phyloP scores from a whole-genome alignment of 2,888 invertebrate species.

The Phortica magna region DNA sequence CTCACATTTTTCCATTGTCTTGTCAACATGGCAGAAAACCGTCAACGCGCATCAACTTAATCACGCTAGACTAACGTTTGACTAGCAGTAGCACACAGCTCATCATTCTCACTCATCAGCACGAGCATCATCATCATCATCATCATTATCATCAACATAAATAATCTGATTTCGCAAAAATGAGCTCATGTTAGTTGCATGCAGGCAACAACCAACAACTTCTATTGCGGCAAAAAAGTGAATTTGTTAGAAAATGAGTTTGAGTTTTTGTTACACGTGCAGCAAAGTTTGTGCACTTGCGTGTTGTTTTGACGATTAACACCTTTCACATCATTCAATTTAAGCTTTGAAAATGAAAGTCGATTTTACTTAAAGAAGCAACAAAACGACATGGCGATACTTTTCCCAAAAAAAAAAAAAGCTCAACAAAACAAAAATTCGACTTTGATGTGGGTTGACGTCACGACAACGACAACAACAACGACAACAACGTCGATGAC shows the following conservation, averaged over 20 bases:
- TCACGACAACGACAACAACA: neutral
- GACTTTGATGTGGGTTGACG: constrained; percentile 11
- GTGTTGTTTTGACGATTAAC: neutral
- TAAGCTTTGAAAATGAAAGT: constrained; percentile 18
- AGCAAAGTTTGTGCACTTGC: neutral
- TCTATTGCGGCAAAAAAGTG: neutral
- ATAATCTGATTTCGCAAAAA: constrained; percentile 33
- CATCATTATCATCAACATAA: constrained; percentile 24
- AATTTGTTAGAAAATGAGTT: constrained; percentile 2
- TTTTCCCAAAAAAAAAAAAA: constrained; percentile 4
- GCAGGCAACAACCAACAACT: neutral
- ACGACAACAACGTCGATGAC: neutral
- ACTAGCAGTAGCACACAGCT: constrained; percentile 9
- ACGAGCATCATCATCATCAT: constrained; percentile 18
- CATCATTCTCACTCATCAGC: constrained; percentile 52
- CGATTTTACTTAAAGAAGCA: neutral
- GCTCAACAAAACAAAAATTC: neutral
- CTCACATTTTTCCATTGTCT: neutral
- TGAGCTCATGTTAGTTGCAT: neutral
- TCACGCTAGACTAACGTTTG: constrained; percentile 57
- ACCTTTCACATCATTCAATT: constrained; percentile 4
- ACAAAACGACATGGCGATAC: neutral
- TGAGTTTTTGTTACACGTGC: neutral
- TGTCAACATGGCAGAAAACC: neutral
- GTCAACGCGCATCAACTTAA: neutral